These are phyloP conservation scores for Capricornis sumatraensis DNA, from an alignment of 2,113 vertebrate species.

Conservation along the genomic window DNA sequence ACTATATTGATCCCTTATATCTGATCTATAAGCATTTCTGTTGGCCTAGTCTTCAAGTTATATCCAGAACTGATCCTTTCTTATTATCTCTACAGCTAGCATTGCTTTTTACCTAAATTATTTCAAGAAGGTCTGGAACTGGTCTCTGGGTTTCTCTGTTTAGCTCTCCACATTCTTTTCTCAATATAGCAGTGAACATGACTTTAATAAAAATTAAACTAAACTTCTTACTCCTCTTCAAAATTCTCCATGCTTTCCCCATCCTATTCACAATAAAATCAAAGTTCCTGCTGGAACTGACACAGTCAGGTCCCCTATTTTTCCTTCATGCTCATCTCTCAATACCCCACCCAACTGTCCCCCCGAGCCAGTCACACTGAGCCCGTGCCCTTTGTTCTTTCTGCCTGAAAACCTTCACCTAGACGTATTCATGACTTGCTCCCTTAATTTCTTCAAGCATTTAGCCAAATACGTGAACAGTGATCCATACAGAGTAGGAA, in stretches of 20 bases:
- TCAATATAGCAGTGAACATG: background rate
- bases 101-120: background rate
- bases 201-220: background rate
- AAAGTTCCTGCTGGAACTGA: background rate
- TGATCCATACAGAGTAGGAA: background rate
- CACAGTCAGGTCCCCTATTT: rapidly evolving
- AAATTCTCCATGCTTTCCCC: background rate
- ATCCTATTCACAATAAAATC: background rate
- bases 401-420: background rate
- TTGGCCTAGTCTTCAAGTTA: background rate
- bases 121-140: background rate
- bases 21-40: background rate
- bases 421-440: background rate
- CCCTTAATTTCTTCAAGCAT: background rate
- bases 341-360: rapidly evolving
- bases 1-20: background rate
- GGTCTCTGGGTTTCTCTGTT: background rate
- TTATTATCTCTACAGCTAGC: background rate
- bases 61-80: background rate
- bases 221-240: background rate
- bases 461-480: background rate
- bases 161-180: background rate
- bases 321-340: background rate
- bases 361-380: background rate
- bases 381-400: background rate